A percentile compares a stretch with the other conserved stretches of the same genome.
Evolutionary conservation across 2,888 invertebrate species (phyloP).

Genomic region (Agrenia bidenticulata): DNA sequence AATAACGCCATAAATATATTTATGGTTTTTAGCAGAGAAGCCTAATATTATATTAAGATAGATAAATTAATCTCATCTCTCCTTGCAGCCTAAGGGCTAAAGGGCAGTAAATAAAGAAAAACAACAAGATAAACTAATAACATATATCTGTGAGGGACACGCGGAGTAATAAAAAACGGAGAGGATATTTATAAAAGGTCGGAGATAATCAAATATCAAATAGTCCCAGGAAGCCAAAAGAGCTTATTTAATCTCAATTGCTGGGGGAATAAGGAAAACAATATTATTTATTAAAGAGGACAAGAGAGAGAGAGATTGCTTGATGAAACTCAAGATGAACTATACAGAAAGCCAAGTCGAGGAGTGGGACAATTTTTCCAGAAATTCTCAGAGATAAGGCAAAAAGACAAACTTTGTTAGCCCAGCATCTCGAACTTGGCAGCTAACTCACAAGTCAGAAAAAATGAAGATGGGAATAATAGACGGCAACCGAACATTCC

Average conservation of each 20-base stretch:
- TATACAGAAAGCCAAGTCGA: background rate
- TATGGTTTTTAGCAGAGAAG: too few relatives aligned
- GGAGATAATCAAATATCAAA: constrained; percentile 1
- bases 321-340: background rate
- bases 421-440: background rate
- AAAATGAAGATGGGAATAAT: background rate
- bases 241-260: constrained; percentile 18
- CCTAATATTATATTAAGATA: too few relatives aligned
- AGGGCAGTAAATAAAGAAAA: too few relatives aligned
- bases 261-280: background rate
- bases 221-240: background rate
- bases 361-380: constrained; percentile 5
- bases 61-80: too few relatives aligned
- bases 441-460: constrained; percentile 3
- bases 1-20: too few relatives aligned
- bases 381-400: too few relatives aligned
- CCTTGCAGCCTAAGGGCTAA: too few relatives aligned
- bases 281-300: constrained; percentile 15
- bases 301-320: background rate
- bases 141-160: background rate
- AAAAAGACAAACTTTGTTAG: constrained; percentile 7
- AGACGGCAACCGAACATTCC: too few relatives aligned
- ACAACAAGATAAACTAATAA: too few relatives aligned
- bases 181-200: background rate
- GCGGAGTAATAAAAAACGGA: background rate